phyloP scores from a whole-genome alignment of 2,888 invertebrate species.

The Drosophila helvetica region DNA sequence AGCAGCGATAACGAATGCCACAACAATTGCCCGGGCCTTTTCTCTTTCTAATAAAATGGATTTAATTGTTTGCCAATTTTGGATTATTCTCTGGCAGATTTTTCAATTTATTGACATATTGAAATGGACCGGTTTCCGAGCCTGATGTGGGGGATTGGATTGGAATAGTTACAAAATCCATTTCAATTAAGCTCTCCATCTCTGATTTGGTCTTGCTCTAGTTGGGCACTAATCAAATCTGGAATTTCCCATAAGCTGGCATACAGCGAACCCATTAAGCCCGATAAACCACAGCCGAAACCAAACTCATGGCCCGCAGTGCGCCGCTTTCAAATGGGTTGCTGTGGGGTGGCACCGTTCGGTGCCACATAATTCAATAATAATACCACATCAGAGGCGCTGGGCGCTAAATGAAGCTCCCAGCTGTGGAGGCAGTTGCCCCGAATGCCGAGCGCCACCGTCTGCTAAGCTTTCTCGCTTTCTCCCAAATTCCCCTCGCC shows the following conservation, averaged over 20 bases:
- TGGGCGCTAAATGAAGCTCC: conserved; percentile 48
- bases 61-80: conserved; percentile 47
- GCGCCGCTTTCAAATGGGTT: conserved; percentile 2
- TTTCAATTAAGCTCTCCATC: not conserved
- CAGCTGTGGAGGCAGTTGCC: conserved; percentile 20
- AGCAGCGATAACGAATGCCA: conserved; percentile 76
- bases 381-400: conserved; percentile 49
- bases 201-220: conserved; percentile 13
- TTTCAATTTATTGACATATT: conserved; percentile 31
- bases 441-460: conserved; percentile 57
- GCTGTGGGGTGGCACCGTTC: conserved; percentile 17
- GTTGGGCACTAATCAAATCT: conserved; percentile 40
- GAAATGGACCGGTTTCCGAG: not conserved
- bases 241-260: conserved; percentile 18
- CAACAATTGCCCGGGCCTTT: conserved; percentile 50
- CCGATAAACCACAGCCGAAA: conserved; percentile 22
- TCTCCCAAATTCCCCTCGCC: conserved; percentile 30
- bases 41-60: conserved; percentile 42
- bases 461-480: conserved; percentile 13
- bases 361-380: conserved; percentile 71
- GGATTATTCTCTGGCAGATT: conserved; percentile 29
- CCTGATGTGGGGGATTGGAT: not conserved
- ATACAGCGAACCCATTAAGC: conserved; percentile 25
- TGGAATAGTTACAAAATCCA: not conserved
- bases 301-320: conserved; percentile 14